Conservation (phyloP, 2,888 invertebrate genomes). For the Epinotia demarniana region DNA sequence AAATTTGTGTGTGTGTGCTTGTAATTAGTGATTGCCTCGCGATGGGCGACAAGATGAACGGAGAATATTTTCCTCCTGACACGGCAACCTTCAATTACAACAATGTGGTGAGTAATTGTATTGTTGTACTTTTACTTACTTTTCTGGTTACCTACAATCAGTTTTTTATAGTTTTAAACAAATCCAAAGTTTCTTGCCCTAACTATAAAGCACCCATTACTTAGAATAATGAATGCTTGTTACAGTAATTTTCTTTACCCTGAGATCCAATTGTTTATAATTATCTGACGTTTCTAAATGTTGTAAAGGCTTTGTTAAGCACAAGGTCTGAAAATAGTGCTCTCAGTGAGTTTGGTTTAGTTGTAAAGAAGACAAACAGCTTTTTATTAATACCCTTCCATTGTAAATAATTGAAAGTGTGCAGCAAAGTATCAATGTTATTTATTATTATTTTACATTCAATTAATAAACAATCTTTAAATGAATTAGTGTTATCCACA, state of each 20-base stretch:
- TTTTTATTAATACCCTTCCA: background rate
- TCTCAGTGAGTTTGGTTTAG: background rate
- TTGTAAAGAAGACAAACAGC: background rate
- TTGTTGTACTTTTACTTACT: slow-evolving; percentile 38
- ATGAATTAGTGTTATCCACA: no score
- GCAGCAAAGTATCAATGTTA: no score
- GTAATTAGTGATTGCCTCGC: slow-evolving; percentile 49
- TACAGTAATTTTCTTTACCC: background rate
- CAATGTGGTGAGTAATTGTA: slow-evolving; percentile 75
- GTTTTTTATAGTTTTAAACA: slow-evolving; percentile 2
- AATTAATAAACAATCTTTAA: no score
- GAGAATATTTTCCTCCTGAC: slow-evolving; percentile 75
- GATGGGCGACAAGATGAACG: slow-evolving; percentile 78
- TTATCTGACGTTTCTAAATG: background rate
- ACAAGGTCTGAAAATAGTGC: background rate
- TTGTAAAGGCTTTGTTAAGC: slow-evolving; percentile 14
- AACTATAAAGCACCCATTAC: background rate
- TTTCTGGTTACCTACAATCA: background rate
- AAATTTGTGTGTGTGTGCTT: slow-evolving; percentile 58
- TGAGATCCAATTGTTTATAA: slow-evolving; percentile 1
- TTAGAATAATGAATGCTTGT: background rate
- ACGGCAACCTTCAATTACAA: slow-evolving; percentile 79
- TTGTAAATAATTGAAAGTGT: background rate
- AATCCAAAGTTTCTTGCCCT: background rate
- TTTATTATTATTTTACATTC: no score